A percentile compares a stretch with the other conserved stretches of the same genome.
Evolutionary conservation across 2,888 invertebrate species (phyloP).

Genomic region (Morpho deidamia): DNA sequence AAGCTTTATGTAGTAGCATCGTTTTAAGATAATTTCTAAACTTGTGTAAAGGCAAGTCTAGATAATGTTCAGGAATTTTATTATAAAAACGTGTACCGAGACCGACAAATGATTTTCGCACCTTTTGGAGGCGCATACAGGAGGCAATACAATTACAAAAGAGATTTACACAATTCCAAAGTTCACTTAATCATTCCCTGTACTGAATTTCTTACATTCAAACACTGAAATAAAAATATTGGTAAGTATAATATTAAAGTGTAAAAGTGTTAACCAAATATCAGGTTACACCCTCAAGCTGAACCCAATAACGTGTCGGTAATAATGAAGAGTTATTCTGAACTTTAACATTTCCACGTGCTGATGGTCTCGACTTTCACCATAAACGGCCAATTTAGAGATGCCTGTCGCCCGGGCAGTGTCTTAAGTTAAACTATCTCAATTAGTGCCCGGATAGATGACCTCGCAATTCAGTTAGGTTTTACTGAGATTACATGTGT

Average conservation of each 20-base stretch:
- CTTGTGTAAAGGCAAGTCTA: no score
- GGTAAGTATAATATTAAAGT: not conserved
- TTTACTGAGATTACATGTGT: slow-evolving; percentile 48
- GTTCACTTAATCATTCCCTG: no score
- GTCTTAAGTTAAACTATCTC: slow-evolving; percentile 72
- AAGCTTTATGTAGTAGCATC: no score
- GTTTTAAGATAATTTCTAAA: no score
- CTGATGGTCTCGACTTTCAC: slow-evolving; percentile 67
- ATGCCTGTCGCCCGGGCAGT: slow-evolving; percentile 65
- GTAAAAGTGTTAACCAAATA: not conserved
- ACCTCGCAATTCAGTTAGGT: slow-evolving; percentile 70
- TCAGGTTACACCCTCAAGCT: slow-evolving; percentile 43
- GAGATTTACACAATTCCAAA: no score
- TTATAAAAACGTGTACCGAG: no score
- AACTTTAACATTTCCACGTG: slow-evolving; percentile 71
- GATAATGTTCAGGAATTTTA: no score
- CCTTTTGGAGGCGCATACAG: no score
- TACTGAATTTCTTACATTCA: no score
- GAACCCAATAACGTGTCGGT: slow-evolving; percentile 45
- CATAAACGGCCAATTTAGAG: slow-evolving; percentile 72
- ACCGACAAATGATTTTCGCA: no score
- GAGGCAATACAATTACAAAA: no score
- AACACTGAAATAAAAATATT: no score
- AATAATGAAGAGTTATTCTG: slow-evolving; percentile 51
- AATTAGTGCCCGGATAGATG: slow-evolving; percentile 72